Percentiles rank a stretch among this genome's conserved stretches.
These are phyloP conservation scores for Lutjanus campechanus DNA, from an alignment of 2,797 vertebrate species.

Conservation along the genomic window DNA sequence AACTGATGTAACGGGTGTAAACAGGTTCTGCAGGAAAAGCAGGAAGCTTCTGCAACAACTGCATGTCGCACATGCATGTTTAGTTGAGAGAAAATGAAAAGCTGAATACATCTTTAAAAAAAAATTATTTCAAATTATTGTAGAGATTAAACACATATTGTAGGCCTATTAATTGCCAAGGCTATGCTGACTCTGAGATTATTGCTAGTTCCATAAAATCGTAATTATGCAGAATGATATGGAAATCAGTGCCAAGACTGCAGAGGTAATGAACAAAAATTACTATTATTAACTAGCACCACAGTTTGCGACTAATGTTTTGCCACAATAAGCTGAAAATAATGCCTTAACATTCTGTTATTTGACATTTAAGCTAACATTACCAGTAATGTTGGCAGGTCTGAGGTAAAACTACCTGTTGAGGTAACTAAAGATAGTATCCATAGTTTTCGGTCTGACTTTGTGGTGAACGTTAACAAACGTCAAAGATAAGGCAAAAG, in stretches of 20 bases:
- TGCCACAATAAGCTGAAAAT: not conserved
- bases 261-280: not conserved
- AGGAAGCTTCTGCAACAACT: not conserved
- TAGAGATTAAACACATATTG: not conserved
- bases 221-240: not conserved
- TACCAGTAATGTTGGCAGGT: not conserved
- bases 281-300: not conserved
- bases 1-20: not conserved
- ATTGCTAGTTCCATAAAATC: not conserved
- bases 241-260: not conserved
- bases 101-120: not conserved
- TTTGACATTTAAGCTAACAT: not conserved
- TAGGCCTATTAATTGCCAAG: not conserved
- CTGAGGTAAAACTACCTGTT: not conserved
- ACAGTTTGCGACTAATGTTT: not conserved
- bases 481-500: too few species aligned
- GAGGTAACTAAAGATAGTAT: not conserved
- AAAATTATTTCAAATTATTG: not conserved
- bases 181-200: not conserved
- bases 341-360: too few species aligned
- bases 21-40: slow-evolving; percentile 65
- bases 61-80: not conserved
- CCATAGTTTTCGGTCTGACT: not conserved
- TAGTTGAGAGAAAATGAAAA: not conserved
- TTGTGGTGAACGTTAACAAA: not conserved